Evolutionary conservation across 2,888 invertebrate genomes (phyloP).

Genomic region (Muscina levida): DNA sequence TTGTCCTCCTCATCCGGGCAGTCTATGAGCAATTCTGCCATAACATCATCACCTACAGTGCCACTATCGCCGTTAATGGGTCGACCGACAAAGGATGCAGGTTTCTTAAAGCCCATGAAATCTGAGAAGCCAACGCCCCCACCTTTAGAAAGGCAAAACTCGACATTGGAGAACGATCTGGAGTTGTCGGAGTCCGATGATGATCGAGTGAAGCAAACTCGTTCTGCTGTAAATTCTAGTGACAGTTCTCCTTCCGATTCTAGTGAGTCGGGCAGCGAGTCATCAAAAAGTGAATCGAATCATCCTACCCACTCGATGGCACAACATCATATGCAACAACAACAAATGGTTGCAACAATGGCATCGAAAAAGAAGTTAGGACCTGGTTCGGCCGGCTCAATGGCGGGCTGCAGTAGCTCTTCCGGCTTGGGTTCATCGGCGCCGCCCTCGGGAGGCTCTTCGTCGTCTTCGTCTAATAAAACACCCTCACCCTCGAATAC

Average conservation of each 20-base stretch:
- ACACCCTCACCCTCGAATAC: conserved; percentile 76
- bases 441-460: conserved; percentile 66
- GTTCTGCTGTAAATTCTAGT: conserved; percentile 81
- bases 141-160: conserved; percentile 75
- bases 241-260: conserved; percentile 80
- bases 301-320: conserved; percentile 63
- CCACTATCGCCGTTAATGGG: conserved; percentile 58
- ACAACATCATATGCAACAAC: conserved; percentile 58
- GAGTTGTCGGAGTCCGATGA: conserved; percentile 91
- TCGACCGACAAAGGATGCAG: conserved; percentile 62
- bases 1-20: conserved; percentile 15
- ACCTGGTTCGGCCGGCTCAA: conserved; percentile 70
- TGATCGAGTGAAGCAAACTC: conserved; percentile 81
- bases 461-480: conserved; percentile 74
- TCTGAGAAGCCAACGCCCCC: conserved; percentile 70
- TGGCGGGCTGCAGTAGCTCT: conserved; percentile 69
- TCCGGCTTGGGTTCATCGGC: conserved; percentile 65
- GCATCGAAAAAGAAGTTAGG: conserved; percentile 68
- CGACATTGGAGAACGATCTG: conserved; percentile 84
- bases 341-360: conserved; percentile 57
- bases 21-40: conserved; percentile 44
- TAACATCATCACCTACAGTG: conserved; percentile 62
- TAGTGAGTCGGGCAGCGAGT: conserved; percentile 79
- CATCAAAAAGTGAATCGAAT: conserved; percentile 74
- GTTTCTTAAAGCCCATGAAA: conserved; percentile 70